Base-by-base conservation (phyloP, 2,888 invertebrate genomes). In the Lochmaea capreae region DNA sequence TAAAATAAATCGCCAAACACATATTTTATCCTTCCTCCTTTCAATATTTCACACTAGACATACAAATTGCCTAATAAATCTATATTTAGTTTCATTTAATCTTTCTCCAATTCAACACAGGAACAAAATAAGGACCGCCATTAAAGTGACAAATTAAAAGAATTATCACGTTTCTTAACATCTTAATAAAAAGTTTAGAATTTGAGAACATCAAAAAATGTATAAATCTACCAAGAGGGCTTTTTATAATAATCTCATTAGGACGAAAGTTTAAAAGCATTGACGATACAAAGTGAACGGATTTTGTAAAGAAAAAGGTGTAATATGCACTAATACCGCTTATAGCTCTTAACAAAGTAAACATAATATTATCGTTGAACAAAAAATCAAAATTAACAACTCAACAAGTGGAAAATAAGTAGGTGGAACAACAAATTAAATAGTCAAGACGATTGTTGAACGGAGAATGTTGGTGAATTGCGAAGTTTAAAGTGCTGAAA, bases 171-270 rank as follows among this genome's bases (percentile, higher is more conserved):
- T 14, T 59, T 33, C 59, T 33, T 16, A 33, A n/a, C 33, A 33
- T 58, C 57, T 58, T 59, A 9, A 33, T 59, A 59, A 33, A n/a
- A 59, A 14, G 22, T 59, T 59, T 33, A 33, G n/a, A 59, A 14
- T 39, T 39, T 8, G 8, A 26, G 9, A 26, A 33, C n/a, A 57
- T 57, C n/a, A 59, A 59, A 59, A 59, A 14, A 59, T 5, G 14
- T 12, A 12, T 26, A 59, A 59, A 33, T 26, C 33, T 59, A 5
- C 26, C 33, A 26, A 59, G 59, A 59, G 26, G 14, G 59, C 33
- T 59, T n/a, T 59, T 59, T 59, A 59, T 59, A 14, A 59, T 59
- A 59, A 59, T 59, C 59, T 59, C 26, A n/a, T 59, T 33, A 59
- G 33, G 8, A 33, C 8, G 6, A 12, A 33, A 22, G 14, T 33